Conservation (phyloP, 2,888 invertebrate species). For the Luffia ferchaultella region DNA sequence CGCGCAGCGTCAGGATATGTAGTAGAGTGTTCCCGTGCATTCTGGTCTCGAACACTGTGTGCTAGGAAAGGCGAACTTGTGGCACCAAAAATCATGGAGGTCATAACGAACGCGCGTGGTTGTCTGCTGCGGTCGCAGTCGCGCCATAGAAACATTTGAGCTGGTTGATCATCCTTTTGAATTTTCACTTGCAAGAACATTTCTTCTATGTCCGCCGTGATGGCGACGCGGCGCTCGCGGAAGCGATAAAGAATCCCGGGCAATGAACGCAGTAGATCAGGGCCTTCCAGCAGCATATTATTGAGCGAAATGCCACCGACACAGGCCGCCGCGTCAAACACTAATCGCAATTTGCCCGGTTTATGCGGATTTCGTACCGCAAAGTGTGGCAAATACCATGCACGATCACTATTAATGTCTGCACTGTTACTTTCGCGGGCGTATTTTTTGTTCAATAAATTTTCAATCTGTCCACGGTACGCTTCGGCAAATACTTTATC, state of each 20-base stretch:
- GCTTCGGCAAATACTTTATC: not conserved
- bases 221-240: slow-evolving; percentile 11
- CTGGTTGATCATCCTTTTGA: slow-evolving; percentile 11
- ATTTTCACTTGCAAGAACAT: slow-evolving; percentile 16
- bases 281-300: slow-evolving; percentile 10
- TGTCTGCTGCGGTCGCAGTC: not conserved
- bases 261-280: slow-evolving; percentile 16
- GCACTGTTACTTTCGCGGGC: not conserved
- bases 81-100: slow-evolving; percentile 1
- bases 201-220: slow-evolving; percentile 16
- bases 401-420: not conserved
- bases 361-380: slow-evolving; percentile 6
- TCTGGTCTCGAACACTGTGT: not conserved
- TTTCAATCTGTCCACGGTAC: slow-evolving; percentile 1
- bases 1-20: not conserved
- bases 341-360: slow-evolving; percentile 6
- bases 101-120: not conserved
- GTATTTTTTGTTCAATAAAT: not conserved
- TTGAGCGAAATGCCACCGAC: slow-evolving; percentile 4
- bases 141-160: slow-evolving; percentile 9
- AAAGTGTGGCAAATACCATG: slow-evolving; percentile 8
- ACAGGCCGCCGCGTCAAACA: slow-evolving; percentile 7
- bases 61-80: not conserved
- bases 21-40: not conserved
- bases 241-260: slow-evolving; percentile 16